phyloP scores from a whole-genome alignment of 2,797 vertebrate species.

The Eleutherodactylus coqui region DNA sequence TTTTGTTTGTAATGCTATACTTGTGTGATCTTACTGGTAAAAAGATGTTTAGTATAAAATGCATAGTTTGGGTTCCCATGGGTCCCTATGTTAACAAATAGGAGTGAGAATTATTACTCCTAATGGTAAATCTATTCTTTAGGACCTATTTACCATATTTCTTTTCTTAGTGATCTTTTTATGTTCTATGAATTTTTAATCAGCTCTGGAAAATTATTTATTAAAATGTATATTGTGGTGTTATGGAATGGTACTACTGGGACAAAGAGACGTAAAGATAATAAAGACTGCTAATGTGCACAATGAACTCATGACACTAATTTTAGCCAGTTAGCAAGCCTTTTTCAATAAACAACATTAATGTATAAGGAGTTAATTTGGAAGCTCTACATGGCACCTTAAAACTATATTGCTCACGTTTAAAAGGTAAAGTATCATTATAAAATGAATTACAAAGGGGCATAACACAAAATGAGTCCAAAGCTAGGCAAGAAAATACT shows the following conservation, averaged over 20 bases:
- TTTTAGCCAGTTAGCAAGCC: not conserved
- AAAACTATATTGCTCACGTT: too few relatives aligned
- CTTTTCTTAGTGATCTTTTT: constrained; percentile 20
- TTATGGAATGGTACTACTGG: constrained; percentile 16
- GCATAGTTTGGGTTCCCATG: constrained; percentile 12
- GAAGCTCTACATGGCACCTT: not conserved
- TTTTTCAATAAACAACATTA: not conserved
- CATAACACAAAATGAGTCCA: not conserved
- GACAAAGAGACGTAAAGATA: not conserved
- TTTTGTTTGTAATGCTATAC: not conserved
- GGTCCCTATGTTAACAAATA: not conserved
- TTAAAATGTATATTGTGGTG: constrained; percentile 46
- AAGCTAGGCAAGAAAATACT: too few relatives aligned
- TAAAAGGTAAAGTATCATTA: too few relatives aligned
- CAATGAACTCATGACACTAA: not conserved
- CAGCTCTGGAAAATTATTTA: constrained; percentile 29
- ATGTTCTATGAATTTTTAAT: constrained; percentile 45
- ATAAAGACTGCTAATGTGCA: not conserved
- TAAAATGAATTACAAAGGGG: too few relatives aligned
- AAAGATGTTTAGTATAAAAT: not conserved
- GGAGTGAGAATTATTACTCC: constrained; percentile 6
- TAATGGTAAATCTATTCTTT: constrained; percentile 29
- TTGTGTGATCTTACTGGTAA: not conserved
- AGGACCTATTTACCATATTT: constrained; percentile 39
- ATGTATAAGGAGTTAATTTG: not conserved